Evolutionary conservation across 1,140 invertebrate species (phyloP).

Genomic region (Caenorhabditis remanei): DNA sequence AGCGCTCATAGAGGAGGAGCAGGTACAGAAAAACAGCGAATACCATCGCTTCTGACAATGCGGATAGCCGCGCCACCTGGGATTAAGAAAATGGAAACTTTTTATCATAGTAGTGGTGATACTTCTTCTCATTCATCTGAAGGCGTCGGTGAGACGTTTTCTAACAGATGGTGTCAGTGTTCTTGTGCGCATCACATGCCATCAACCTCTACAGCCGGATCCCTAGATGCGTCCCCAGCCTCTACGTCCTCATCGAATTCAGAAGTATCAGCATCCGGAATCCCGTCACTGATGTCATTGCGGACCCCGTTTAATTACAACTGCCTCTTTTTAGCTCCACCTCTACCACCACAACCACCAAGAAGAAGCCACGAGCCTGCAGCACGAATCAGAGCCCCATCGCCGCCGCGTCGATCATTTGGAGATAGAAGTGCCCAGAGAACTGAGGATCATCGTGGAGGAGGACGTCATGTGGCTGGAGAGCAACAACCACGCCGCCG

Average conservation of each 20-base stretch:
- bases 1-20: background rate
- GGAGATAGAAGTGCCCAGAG: background rate
- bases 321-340: slow-evolving; percentile 49
- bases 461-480: background rate
- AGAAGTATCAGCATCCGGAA: slow-evolving; percentile 36
- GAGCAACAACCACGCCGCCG: background rate
- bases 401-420: background rate
- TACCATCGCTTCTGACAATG: slow-evolving; percentile 47
- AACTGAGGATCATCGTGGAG: slow-evolving; percentile 16
- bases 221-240: slow-evolving; percentile 44
- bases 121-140: slow-evolving; percentile 21
- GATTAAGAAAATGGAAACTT: slow-evolving; percentile 42
- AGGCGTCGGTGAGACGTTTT: slow-evolving; percentile 41
- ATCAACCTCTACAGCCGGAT: slow-evolving; percentile 22
- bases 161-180: slow-evolving; percentile 52
- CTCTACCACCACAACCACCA: background rate
- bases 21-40: slow-evolving; percentile 48
- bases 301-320: slow-evolving; percentile 45
- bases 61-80: slow-evolving; percentile 44
- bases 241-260: slow-evolving; percentile 21
- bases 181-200: slow-evolving; percentile 48
- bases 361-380: slow-evolving; percentile 18
- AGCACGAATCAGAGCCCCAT: slow-evolving; percentile 14
- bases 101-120: slow-evolving; percentile 37
- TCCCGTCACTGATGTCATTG: slow-evolving; percentile 49